Base-by-base conservation (phyloP, 2,888 invertebrate genomes). In the Trachelus tabidus region DNA sequence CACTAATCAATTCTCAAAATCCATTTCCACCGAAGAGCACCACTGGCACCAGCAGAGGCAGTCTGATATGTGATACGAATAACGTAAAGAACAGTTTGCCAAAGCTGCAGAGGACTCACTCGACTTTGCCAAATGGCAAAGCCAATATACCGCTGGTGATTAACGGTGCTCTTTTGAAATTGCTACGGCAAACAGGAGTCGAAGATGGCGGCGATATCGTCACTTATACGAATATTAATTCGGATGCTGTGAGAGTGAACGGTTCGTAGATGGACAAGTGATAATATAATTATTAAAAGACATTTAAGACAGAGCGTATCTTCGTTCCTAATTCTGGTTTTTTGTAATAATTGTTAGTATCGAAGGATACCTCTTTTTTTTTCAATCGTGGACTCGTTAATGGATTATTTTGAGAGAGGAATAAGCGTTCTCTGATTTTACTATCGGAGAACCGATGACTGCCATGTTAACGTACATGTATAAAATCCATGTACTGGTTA, bases 91-190 rank as follows among this genome's bases (percentile, higher is more conserved):
- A 75, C 30, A 81, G 82, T 12, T 80, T 86, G 73, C 82, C 87
- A 15, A 90, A 89, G 77, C 77, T 89, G 37, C 85, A 87, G 40
- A 87, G 87, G 76, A 87, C 82, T 73, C 87, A 89, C 73, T 84
- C 87, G 1, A 88, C 80, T 69, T 78, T 91, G 68, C 89, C 89
- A 78, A 88, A 83, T 33, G 85, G 87, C 23, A 90, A 88, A 80
- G 89, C 91, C 1, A 91, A 91, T 80, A 91, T 91, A 80, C 91
- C 91, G 4, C 81, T 91, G 75, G 90, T 89, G 68, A 90, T 90
- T 81, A 91, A 90, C 78, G 90, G 86, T 78, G 87, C 88, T 4
- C 82, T 91, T n/a, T 82, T 90, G 34, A 91, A 91, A 85, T 84
- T 90, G 40, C 79, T 90, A 33, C 87, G 87, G 75, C 90, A 89